Conservation (phyloP, 2,888 invertebrate genomes). For the Macrophya alboannulata region DNA sequence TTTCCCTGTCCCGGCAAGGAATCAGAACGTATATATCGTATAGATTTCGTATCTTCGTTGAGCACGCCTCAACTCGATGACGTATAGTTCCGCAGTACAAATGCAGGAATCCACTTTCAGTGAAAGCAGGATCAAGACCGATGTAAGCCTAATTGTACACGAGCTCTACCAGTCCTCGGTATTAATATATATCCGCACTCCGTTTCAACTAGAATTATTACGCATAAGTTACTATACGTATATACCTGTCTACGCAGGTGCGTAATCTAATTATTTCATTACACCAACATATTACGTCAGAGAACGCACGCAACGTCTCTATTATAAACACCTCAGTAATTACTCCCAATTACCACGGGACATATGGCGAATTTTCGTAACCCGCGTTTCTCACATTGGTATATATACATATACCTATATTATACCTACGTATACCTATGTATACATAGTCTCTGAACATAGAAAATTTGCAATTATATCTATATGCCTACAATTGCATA, state of each 20-base stretch:
- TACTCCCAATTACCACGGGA: slow-evolving; percentile 14
- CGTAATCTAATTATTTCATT: slow-evolving; percentile 39
- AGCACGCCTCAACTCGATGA: slow-evolving; percentile 20
- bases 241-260: slow-evolving; percentile 4
- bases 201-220: neutral
- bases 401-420: neutral
- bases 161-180: neutral
- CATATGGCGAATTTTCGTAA: slow-evolving; percentile 34
- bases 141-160: slow-evolving; percentile 13
- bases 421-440: neutral
- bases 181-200: neutral
- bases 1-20: slow-evolving; percentile 37
- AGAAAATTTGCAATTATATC: neutral
- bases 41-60: slow-evolving; percentile 24
- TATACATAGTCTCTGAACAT: too few species aligned
- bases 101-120: slow-evolving; percentile 36
- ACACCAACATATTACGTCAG: slow-evolving; percentile 3
- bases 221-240: neutral
- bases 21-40: slow-evolving; percentile 34
- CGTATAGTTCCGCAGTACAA: slow-evolving; percentile 14
- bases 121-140: slow-evolving; percentile 44
- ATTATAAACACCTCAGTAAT: slow-evolving; percentile 29
- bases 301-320: slow-evolving; percentile 32
- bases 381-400: slow-evolving; percentile 11
- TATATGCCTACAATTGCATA: neutral